Conservation (phyloP, 1,140 invertebrate species). For the Papilio helenus region DNA sequence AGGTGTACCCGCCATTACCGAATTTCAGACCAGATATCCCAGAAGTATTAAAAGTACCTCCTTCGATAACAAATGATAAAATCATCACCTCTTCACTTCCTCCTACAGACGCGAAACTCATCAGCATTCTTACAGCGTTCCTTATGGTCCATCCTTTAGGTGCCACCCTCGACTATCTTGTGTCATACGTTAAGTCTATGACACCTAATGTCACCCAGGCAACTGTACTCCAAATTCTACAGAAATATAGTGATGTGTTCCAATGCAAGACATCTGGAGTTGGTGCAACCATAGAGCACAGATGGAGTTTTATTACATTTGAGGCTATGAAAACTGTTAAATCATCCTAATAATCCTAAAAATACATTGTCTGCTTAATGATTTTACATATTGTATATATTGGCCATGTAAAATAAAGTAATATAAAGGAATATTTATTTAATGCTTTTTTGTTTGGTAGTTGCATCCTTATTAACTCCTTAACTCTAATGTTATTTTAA, state of each 20-base stretch:
- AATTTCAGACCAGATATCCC: slow-evolving; percentile 42
- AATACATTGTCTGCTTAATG: not conserved
- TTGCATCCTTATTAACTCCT: too few relatives aligned
- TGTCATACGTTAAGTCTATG: slow-evolving; percentile 65
- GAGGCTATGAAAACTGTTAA: slow-evolving; percentile 53
- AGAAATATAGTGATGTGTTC: slow-evolving; percentile 65
- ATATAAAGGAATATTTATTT: not conserved
- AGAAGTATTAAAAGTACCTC: slow-evolving; percentile 39
- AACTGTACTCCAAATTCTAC: slow-evolving; percentile 54
- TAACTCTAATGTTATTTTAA: too few relatives aligned
- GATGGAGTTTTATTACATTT: slow-evolving; percentile 63
- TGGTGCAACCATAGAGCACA: slow-evolving; percentile 59
- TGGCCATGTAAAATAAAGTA: not conserved
- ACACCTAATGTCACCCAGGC: slow-evolving; percentile 53
- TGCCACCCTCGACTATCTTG: slow-evolving; percentile 61
- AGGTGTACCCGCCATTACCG: slow-evolving; percentile 50
- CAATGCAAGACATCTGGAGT: slow-evolving; percentile 52
- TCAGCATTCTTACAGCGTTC: slow-evolving; percentile 68
- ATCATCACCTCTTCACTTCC: slow-evolving; percentile 41
- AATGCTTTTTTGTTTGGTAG: not conserved
- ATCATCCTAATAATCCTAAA: not conserved
- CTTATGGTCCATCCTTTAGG: slow-evolving; percentile 69
- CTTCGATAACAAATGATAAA: slow-evolving; percentile 45
- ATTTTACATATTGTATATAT: not conserved
- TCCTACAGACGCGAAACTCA: slow-evolving; percentile 64